These are phyloP conservation scores for Acanthopleura granulata DNA, from an alignment of 2,888 invertebrate genomes.

Conservation along the genomic window DNA sequence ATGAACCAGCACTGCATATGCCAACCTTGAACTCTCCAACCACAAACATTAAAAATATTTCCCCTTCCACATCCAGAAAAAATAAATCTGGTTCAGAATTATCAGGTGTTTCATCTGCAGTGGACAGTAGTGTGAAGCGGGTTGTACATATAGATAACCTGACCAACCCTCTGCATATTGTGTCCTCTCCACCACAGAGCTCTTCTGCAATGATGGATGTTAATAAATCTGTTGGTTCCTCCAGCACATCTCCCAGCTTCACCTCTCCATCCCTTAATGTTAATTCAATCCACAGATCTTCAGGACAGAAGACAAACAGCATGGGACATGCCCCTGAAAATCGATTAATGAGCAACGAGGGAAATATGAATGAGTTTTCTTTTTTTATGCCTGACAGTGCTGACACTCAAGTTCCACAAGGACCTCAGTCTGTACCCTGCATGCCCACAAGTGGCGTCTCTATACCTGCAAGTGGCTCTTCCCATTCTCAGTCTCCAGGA, in stretches of 20 bases:
- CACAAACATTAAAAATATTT: not conserved
- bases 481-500: not conserved
- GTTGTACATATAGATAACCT: not conserved
- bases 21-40: not conserved
- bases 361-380: not conserved
- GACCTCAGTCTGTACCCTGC: constrained; percentile 6
- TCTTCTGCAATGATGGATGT: not conserved
- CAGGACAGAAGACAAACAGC: not conserved
- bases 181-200: not conserved
- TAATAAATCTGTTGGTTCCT: not conserved
- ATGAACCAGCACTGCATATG: not conserved
- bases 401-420: not conserved
- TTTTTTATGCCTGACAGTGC: constrained; percentile 1
- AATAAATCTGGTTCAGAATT: not conserved
- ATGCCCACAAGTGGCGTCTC: not conserved
- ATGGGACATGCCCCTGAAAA: not conserved
- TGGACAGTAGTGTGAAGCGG: not conserved
- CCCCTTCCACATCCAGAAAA: not conserved
- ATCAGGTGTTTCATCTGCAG: not conserved
- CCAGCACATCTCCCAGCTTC: not conserved
- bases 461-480: not conserved
- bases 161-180: not conserved
- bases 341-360: not conserved
- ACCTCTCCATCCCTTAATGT: not conserved
- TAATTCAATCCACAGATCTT: not conserved